Evolutionary conservation across 2,797 vertebrate genomes (phyloP).

Genomic region (Manis pentadactyla): DNA sequence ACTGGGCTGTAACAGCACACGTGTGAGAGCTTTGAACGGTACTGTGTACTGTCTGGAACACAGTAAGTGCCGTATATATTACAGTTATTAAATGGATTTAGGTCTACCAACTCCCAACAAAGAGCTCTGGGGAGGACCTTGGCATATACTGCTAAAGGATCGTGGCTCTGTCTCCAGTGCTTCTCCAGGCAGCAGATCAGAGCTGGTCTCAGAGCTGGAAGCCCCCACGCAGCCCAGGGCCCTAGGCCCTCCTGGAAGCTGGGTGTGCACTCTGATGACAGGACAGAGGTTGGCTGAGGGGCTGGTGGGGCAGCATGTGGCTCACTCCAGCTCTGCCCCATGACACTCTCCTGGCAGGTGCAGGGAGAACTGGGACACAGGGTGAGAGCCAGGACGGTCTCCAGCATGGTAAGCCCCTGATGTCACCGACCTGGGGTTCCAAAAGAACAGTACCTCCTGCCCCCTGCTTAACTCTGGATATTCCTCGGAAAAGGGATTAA

Average conservation of each 20-base stretch:
- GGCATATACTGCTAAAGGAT: not conserved
- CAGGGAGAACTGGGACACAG: not conserved
- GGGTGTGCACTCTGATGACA: not conserved
- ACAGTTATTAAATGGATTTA: not conserved
- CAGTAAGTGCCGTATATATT: not conserved
- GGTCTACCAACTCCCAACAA: not conserved
- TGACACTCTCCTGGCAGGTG: not conserved
- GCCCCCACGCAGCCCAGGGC: not conserved
- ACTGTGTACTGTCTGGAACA: no score
- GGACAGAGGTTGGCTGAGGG: not conserved
- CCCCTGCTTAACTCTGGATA: not conserved
- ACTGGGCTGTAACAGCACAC: not conserved
- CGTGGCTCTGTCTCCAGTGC: not conserved
- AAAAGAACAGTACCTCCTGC: not conserved
- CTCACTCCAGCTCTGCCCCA: not conserved
- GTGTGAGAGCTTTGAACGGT: not conserved
- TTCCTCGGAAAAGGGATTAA: not conserved
- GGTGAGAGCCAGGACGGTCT: no score
- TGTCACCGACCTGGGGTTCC: not conserved
- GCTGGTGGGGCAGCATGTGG: not conserved
- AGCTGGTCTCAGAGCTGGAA: not conserved
- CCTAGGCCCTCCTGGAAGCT: not conserved
- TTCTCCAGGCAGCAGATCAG: not conserved
- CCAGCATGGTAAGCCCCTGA: not conserved
- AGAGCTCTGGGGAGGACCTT: not conserved